These are phyloP conservation scores for Drosophila paranaensis DNA, from an alignment of 2,888 invertebrate species.

Conservation along the genomic window DNA sequence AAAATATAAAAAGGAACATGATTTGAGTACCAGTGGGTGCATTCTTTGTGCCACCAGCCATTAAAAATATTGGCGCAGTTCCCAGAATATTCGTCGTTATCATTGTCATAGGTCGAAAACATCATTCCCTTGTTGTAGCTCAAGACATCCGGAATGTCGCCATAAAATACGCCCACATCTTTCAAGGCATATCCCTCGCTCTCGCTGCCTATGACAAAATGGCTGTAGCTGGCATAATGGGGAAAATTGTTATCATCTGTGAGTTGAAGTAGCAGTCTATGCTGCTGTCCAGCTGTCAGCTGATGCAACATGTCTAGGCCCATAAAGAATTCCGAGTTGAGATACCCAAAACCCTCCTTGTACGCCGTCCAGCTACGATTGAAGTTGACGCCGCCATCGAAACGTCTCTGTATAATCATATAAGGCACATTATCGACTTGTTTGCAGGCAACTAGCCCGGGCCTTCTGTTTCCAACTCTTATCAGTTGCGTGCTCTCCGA, in stretches of 20 bases:
- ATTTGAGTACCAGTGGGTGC: conserved; percentile 8
- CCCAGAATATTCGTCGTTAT: neutral
- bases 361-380: conserved; percentile 27
- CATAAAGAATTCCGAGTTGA: conserved; percentile 22
- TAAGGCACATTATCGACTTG: neutral
- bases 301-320: conserved; percentile 12
- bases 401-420: conserved; percentile 17
- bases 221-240: neutral
- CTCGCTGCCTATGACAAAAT: conserved; percentile 27
- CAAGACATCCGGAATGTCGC: conserved; percentile 4
- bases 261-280: conserved; percentile 13
- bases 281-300: conserved; percentile 9
- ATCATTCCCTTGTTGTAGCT: neutral
- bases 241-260: neutral
- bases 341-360: conserved; percentile 12
- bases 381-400: conserved; percentile 6
- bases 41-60: conserved; percentile 26
- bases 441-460: neutral
- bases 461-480: neutral
- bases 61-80: conserved; percentile 2
- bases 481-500: conserved; percentile 1
- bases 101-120: conserved; percentile 22
- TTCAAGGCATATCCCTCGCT: conserved; percentile 5
- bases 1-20: neutral
- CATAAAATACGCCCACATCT: neutral